Evolutionary conservation across 2,113 vertebrate genomes (phyloP), one percentile per base, ranked within the genome.

Genomic region (Polyodon spathula): DNA sequence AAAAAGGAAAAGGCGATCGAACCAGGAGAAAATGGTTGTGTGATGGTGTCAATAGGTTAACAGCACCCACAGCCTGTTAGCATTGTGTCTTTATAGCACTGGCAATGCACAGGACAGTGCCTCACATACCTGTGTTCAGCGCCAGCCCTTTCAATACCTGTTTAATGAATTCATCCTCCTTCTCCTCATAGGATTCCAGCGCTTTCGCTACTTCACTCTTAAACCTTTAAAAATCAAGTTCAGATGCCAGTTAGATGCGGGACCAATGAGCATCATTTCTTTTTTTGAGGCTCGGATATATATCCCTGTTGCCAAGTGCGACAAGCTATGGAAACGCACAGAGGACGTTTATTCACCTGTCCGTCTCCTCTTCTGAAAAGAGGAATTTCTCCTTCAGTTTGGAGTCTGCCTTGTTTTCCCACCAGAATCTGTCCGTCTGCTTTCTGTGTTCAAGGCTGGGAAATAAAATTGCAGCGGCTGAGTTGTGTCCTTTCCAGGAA

Each of bases 391-490:
- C 84, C 73, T 87, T 90, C 60, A 88, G 76, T 62, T 88, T 91
- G 4, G 74, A 75, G 4, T 93, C 90, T 0, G 85, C 91, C 59
- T 93, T 90, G 64, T 97, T 90, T 43, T 90, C 89, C 92, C 92
- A 92, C 90, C 93, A 97, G 79, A 97, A 97, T 59, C 77, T 84
- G 67, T 86, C 83, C 4, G 91, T 87, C n/a, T 84, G 88, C 68
- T 84, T 93, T 37, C 63, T 85, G 69, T 98, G 95, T 58, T 93
- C 90, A 41, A 78, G 70, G 46, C 95, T 97, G 73, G 58, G 68
- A 76, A 65, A 4, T 12, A 68, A 17, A 61, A 40, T 6, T 2
- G 59, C n/a, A 40, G 40, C 12, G 40, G 4, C 55, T 46, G 6
- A 46, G 15, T n/a, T n/a, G n/a, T n/a, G n/a, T n/a, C n/a, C n/a